A percentile compares a stretch with the other conserved stretches of the same genome.
Conservation (phyloP, 2,888 invertebrate genomes). For the Yponomeuta plumbellus region DNA sequence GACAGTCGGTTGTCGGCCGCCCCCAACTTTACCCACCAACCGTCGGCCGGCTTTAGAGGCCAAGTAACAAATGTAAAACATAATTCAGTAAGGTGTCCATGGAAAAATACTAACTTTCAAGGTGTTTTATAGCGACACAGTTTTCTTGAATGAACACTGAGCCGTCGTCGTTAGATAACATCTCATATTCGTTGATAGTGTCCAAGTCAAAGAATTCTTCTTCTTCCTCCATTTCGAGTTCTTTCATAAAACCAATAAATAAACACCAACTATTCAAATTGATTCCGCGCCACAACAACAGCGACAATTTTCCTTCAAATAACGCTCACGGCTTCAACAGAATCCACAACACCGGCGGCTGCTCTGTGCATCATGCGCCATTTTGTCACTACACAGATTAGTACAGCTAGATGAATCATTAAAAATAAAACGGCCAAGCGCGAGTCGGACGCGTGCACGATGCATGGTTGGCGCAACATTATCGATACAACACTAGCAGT, state of each 20-base stretch:
- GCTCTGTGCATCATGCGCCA: too few species aligned
- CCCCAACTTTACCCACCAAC: too few species aligned
- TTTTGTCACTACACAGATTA: too few species aligned
- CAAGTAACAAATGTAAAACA: neutral
- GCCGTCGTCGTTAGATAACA: conserved; percentile 16
- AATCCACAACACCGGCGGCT: neutral
- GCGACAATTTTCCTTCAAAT: conserved; percentile 4
- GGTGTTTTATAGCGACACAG: conserved; percentile 13
- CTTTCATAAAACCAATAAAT: neutral
- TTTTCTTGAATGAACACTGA: conserved; percentile 15
- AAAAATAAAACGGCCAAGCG: too few species aligned
- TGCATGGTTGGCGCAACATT: too few species aligned
- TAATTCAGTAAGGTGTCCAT: neutral
- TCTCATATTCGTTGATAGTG: conserved; percentile 14
- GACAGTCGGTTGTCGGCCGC: neutral
- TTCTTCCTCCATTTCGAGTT: neutral
- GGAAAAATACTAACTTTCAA: conserved; percentile 13
- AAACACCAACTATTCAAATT: conserved; percentile 9
- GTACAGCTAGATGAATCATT: too few species aligned
- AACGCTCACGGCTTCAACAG: conserved; percentile 15
- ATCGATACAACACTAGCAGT: too few species aligned
- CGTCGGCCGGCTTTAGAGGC: neutral
- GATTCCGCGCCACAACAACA: conserved; percentile 13
- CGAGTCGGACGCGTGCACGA: too few species aligned
- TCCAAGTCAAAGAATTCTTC: conserved; percentile 15